Evolutionary conservation across 2,113 vertebrate species (phyloP).

Genomic region (Oncorhynchus tshawytscha): DNA sequence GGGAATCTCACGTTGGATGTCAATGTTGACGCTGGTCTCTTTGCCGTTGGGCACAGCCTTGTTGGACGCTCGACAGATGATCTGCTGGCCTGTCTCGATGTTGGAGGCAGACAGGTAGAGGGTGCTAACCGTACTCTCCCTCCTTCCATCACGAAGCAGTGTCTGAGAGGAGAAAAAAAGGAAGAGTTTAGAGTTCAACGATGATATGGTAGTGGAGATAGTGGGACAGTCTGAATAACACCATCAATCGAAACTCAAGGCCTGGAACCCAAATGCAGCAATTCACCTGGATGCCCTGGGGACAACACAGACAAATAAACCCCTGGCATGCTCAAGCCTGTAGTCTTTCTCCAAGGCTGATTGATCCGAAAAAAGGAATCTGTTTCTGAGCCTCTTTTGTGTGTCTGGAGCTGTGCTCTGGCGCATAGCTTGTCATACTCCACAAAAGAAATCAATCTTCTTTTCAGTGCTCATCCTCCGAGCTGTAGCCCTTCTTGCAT

Average conservation of each 20-base stretch:
- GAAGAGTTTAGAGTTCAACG: not conserved
- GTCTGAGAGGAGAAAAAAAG: conserved; percentile 71
- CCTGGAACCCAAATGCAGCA: conserved; percentile 6
- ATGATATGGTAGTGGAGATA: not conserved
- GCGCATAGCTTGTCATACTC: conserved; percentile 67
- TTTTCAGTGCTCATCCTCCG: conserved; percentile 68
- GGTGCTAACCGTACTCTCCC: conserved; percentile 92
- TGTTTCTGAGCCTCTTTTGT: conserved; percentile 61
- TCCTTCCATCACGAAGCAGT: conserved; percentile 85
- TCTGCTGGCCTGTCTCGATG: conserved; percentile 91
- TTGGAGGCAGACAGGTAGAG: conserved; percentile 89
- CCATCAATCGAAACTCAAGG: conserved; percentile 24
- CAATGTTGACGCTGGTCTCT: conserved; percentile 92
- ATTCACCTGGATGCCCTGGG: conserved; percentile 25
- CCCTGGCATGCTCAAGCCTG: conserved; percentile 20
- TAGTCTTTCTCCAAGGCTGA: conserved; percentile 44
- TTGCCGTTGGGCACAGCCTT: conserved; percentile 92
- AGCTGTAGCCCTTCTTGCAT: conserved; percentile 41
- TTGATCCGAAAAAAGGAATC: conserved; percentile 44
- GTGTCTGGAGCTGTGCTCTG: conserved; percentile 58
- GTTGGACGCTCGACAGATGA: conserved; percentile 92
- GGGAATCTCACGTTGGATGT: conserved; percentile 92
- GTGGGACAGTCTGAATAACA: not conserved
- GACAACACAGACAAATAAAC: conserved; percentile 31
- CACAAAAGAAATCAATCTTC: conserved; percentile 78